These are phyloP conservation scores for Tachycineta bicolor DNA, from an alignment of 2,113 vertebrate species.

Conservation along the genomic window DNA sequence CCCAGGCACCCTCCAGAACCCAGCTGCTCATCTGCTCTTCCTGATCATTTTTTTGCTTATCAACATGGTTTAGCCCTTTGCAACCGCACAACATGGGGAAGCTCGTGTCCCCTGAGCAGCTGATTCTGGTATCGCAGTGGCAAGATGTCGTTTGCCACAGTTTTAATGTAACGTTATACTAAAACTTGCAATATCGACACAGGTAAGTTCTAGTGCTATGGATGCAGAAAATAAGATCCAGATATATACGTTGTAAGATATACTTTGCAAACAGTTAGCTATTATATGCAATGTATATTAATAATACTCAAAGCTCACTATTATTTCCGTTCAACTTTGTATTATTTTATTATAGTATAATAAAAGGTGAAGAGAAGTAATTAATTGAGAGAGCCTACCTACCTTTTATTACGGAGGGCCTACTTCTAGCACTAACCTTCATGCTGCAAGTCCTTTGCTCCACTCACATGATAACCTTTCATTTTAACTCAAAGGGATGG, in stretches of 20 bases:
- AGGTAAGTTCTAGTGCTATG: background rate
- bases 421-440: background rate
- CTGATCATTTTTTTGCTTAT: background rate
- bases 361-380: background rate
- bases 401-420: background rate
- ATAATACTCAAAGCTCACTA: background rate
- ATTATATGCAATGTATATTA: background rate
- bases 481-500: background rate
- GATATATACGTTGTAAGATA: background rate
- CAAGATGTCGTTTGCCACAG: background rate
- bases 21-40: background rate
- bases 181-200: background rate
- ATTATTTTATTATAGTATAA: background rate
- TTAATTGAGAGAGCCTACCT: background rate
- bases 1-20: accelerated
- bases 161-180: background rate
- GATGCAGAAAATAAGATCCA: background rate
- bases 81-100: background rate
- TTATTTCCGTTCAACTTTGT: background rate
- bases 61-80: constrained; percentile 8
- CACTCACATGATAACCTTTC: background rate
- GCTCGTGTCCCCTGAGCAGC: background rate
- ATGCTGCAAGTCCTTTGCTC: background rate
- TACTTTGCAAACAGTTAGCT: background rate
- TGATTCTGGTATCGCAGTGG: background rate